These are phyloP conservation scores for Phragmatobia fuliginosa DNA, from an alignment of 2,888 invertebrate species.

Conservation along the genomic window DNA sequence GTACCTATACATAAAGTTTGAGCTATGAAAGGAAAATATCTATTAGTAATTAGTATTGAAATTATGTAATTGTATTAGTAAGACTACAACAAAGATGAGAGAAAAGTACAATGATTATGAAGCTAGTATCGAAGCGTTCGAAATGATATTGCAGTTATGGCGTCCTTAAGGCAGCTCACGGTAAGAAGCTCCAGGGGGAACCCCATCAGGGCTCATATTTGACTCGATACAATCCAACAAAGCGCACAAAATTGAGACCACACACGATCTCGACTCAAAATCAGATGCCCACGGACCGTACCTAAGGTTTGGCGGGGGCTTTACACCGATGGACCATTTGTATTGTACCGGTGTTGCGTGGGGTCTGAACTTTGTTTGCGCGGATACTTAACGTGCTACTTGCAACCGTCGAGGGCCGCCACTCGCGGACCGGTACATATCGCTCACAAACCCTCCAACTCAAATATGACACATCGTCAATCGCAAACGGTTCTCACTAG, in stretches of 20 bases:
- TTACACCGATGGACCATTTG: background rate
- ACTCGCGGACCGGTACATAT: no score
- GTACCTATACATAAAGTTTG: background rate
- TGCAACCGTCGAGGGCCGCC: slow-evolving; percentile 20
- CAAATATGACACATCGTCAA: background rate
- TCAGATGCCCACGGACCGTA: background rate
- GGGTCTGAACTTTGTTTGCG: slow-evolving; percentile 49
- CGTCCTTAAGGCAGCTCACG: background rate
- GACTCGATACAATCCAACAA: slow-evolving; percentile 10
- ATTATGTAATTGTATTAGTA: background rate
- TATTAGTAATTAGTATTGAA: background rate
- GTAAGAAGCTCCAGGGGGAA: background rate
- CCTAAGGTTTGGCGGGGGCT: background rate
- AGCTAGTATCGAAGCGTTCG: background rate
- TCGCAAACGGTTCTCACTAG: background rate
- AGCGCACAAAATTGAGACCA: background rate
- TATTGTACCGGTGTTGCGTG: slow-evolving; percentile 10
- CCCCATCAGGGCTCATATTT: background rate
- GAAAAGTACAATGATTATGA: background rate
- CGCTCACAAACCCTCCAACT: background rate
- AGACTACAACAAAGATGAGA: no score
- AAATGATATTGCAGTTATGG: background rate
- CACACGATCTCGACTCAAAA: background rate
- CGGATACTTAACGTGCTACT: slow-evolving; percentile 25
- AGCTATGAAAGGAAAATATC: background rate